Evolutionary conservation across 1,140 invertebrate species (phyloP), one percentile per base, ranked within the genome.

Genomic region (Zaprionus kolodkinae): DNA sequence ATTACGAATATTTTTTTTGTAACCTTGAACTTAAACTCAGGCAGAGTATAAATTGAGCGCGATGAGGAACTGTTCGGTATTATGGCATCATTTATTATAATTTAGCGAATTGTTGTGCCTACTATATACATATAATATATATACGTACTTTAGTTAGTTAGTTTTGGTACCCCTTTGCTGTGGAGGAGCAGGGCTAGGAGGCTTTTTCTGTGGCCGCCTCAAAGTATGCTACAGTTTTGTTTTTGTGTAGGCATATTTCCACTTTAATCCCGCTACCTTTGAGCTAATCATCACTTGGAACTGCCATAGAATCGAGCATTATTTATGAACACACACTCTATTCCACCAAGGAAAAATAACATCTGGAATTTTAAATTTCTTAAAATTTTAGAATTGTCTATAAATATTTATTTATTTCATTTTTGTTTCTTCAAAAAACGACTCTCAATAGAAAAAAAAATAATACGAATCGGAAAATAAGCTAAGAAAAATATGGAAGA

Each of bases 401-500:
- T 33, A 33, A 33, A 3, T 21, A 11, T 17, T 21, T 17, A 21
- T 50, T 50, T 25, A n/a, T n/a, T n/a, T n/a, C n/a, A n/a, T 25
- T 15, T 45, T 45, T 6, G 0, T 15, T 25, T 12, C 21, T 50
- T 21, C 9, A 7, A 15, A 7, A 15, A 7, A 15, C n/a, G 40
- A 45, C 40, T 45, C 40, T 6, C 10, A 50, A 50, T 7, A 17
- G 21, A 50, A 50, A 25, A 50, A 6, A 48, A 11, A 25, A 50
- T 12, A 48, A 11, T 1, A 45, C 40, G 45, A 10, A 15, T 7
- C 15, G 9, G 45, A 4, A 25, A n/a, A 1, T 9, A 33, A 4
- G 21, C 21, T 21, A 21, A 55, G 27, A 1, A 0, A 40, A 7
- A 72, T 79, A 72, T 79, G 30, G 72, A 69, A 1, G 54, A 55